A percentile compares a stretch with the other conserved stretches of the same genome.
Evolutionary conservation across 2,888 invertebrate species (phyloP).

Genomic region (Ornithoptera alexandrae): DNA sequence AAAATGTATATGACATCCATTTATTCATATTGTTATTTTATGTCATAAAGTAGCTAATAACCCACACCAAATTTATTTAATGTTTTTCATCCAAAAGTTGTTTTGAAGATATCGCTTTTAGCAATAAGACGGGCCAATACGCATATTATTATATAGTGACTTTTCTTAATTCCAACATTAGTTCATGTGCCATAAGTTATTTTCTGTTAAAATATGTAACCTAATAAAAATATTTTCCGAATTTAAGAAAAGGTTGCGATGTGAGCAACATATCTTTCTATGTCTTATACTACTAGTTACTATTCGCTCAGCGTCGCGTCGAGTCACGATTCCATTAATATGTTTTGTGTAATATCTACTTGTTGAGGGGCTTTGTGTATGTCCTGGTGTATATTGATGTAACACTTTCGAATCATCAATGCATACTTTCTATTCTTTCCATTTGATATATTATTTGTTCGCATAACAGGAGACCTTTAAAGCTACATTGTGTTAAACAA

Average conservation of each 20-base stretch:
- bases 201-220: neutral
- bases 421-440: slow-evolving; percentile 48
- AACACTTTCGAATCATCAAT: slow-evolving; percentile 63
- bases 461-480: slow-evolving; percentile 17
- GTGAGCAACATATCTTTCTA: slow-evolving; percentile 5
- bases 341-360: slow-evolving; percentile 53
- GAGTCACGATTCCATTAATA: slow-evolving; percentile 59
- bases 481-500: slow-evolving; percentile 24
- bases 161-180: too few species aligned
- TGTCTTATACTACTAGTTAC: slow-evolving; percentile 51
- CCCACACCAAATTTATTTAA: too few species aligned
- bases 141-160: too few species aligned
- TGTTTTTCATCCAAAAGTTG: too few species aligned
- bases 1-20: too few species aligned
- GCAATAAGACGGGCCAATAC: too few species aligned
- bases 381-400: slow-evolving; percentile 55
- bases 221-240: neutral
- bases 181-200: too few species aligned
- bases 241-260: neutral
- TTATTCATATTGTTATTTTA: too few species aligned
- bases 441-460: slow-evolving; percentile 23
- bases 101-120: too few species aligned
- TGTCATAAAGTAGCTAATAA: too few species aligned
- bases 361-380: slow-evolving; percentile 57
- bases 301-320: slow-evolving; percentile 56